Evolutionary conservation across 2,888 invertebrate species (phyloP).

Genomic region (Hypolimnas misippus): DNA sequence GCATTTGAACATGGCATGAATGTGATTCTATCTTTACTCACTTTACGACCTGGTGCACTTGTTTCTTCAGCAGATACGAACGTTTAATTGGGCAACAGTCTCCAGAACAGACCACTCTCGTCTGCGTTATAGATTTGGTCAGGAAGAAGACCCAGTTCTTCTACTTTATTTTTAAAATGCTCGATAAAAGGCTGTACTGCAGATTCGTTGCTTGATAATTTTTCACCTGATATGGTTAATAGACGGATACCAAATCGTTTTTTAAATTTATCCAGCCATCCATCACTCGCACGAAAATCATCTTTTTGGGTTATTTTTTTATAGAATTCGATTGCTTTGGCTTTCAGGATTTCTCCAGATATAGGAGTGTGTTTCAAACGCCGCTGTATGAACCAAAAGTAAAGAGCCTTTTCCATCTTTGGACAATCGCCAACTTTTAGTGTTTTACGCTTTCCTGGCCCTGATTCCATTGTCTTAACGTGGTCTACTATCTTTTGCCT

Average conservation of each 20-base stretch:
- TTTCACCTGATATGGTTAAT: not conserved
- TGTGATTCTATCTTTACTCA: conserved; percentile 46
- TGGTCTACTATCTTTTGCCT: not conserved
- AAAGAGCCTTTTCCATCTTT: not conserved
- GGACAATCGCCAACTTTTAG: too few relatives aligned
- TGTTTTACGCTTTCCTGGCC: not conserved
- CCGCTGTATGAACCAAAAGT: too few relatives aligned
- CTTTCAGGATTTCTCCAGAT: not conserved
- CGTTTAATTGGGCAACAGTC: conserved; percentile 33
- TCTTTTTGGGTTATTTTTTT: not conserved
- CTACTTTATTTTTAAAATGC: conserved; percentile 16
- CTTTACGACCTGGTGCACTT: conserved; percentile 47
- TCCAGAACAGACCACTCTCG: not conserved
- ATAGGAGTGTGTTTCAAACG: not conserved
- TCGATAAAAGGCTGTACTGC: conserved; percentile 4
- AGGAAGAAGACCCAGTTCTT: conserved; percentile 9
- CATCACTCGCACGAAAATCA: not conserved
- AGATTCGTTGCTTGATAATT: not conserved
- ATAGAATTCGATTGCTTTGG: not conserved
- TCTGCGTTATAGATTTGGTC: conserved; percentile 5
- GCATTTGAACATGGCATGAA: conserved; percentile 52
- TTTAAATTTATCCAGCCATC: not conserved
- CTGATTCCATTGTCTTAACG: not conserved
- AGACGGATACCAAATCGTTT: not conserved
- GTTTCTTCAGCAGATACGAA: conserved; percentile 39